phyloP scores from a whole-genome alignment of 92 coral and sea anemone genomes.

The Epizoanthus scotinus region DNA sequence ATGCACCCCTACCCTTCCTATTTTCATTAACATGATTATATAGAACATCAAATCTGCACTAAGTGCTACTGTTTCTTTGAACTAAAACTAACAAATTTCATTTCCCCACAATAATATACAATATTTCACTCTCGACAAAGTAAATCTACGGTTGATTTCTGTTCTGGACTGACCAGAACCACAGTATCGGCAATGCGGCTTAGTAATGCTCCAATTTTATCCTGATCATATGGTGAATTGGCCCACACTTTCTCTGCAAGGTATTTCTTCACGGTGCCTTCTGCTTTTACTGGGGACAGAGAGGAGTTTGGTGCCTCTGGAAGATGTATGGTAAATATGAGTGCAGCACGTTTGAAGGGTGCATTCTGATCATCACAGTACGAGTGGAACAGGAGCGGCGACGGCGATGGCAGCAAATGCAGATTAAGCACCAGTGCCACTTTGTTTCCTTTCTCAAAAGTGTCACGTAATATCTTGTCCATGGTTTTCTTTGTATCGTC shows the following conservation, averaged over 20 bases:
- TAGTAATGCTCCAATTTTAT: constrained; percentile 74
- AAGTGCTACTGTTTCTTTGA: no score
- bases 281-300: constrained; percentile 61
- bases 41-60: no score
- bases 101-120: no score
- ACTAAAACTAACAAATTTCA: no score
- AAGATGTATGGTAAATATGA: constrained; percentile 84
- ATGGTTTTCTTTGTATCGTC: constrained; percentile 62
- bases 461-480: constrained; percentile 50
- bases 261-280: constrained; percentile 67
- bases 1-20: no score
- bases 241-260: constrained; percentile 74
- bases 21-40: no score
- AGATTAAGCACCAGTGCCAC: constrained; percentile 70
- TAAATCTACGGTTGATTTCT: constrained; percentile 10
- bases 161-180: constrained; percentile 72
- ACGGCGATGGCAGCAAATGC: constrained; percentile 77
- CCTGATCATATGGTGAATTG: constrained; percentile 53
- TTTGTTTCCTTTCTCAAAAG: constrained; percentile 56
- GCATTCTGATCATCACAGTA: constrained; percentile 94
- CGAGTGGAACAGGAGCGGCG: constrained; percentile 73
- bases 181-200: constrained; percentile 91
- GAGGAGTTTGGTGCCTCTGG: constrained; percentile 62
- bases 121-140: constrained; percentile 2
- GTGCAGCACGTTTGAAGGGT: constrained; percentile 66